Percentiles rank a stretch among this genome's conserved stretches.
These are phyloP conservation scores for Pocillopora damicornis DNA, from an alignment of 64 coral and sea anemone genomes.

Conservation along the genomic window DNA sequence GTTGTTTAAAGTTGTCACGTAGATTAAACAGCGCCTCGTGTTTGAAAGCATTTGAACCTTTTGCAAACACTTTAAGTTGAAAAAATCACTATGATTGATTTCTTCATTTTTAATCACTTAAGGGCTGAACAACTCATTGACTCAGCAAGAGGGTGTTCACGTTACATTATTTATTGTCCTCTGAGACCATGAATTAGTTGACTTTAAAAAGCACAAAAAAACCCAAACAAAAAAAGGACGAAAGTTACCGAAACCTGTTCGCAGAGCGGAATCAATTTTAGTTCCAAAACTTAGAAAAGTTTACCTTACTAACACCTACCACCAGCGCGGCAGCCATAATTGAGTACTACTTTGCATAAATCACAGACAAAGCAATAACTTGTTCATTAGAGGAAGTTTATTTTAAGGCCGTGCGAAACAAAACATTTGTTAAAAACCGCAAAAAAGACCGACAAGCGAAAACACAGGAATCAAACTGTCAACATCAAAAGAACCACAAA, in stretches of 20 bases:
- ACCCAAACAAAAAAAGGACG: not conserved
- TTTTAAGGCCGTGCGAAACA: not conserved
- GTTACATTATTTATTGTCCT: not conserved
- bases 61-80: not conserved
- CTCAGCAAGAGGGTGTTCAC: not conserved
- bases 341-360: conserved; percentile 6
- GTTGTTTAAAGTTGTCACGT: not conserved
- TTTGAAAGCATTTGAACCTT: not conserved
- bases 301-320: not conserved
- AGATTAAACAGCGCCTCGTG: not conserved
- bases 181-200: too few species aligned
- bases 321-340: not conserved
- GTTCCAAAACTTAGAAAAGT: not conserved
- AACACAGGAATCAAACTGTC: not conserved
- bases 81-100: not conserved
- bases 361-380: conserved; percentile 2
- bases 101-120: not conserved
- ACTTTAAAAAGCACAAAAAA: not conserved
- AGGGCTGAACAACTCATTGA: conserved; percentile 2
- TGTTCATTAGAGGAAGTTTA: not conserved
- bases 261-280: not conserved
- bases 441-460: conserved; percentile 15
- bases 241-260: not conserved
- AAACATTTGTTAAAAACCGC: conserved; percentile 1
- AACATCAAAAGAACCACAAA: conserved; percentile 6